Percentiles rank a stretch among this genome's conserved stretches.
Conservation (phyloP, 64 coral and sea anemone genomes). For the Stichodactyla helianthus region DNA sequence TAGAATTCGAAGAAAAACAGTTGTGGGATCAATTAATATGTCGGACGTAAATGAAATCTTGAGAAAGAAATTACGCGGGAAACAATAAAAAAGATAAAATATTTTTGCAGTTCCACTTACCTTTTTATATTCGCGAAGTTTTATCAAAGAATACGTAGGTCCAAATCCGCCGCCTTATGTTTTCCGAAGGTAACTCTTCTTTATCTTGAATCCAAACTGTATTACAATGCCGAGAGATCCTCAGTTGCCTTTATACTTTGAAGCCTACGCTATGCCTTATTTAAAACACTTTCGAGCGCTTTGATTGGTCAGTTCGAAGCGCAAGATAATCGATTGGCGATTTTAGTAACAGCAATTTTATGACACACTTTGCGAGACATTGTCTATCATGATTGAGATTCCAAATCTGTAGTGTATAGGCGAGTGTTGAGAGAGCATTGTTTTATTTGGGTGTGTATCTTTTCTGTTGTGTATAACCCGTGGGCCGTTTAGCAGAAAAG, state of each 20-base stretch:
- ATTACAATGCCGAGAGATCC: background rate
- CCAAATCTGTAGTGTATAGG: constrained; percentile 3
- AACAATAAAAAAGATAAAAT: background rate
- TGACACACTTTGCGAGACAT: background rate
- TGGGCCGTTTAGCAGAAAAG: constrained; percentile 7
- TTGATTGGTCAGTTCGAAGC: background rate
- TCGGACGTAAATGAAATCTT: too few species aligned
- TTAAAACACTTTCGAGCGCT: background rate
- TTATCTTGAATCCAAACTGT: background rate
- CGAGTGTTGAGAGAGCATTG: constrained; percentile 4
- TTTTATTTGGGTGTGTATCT: constrained; percentile 3
- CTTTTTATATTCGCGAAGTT: background rate
- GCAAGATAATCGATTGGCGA: constrained; percentile 1
- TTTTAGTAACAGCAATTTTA: constrained; percentile 2
- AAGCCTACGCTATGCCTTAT: background rate
- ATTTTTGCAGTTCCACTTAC: background rate
- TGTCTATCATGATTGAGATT: constrained; percentile 2
- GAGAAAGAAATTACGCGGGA: too few species aligned
- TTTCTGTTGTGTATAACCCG: constrained; percentile 9
- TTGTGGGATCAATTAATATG: too few species aligned
- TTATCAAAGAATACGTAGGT: background rate
- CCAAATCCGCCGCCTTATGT: background rate
- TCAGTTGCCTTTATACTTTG: background rate
- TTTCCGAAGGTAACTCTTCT: background rate
- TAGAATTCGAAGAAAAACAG: too few species aligned